Evolutionary conservation across 2,113 vertebrate species (phyloP).

Genomic region (Acanthochromis polyacanthus): DNA sequence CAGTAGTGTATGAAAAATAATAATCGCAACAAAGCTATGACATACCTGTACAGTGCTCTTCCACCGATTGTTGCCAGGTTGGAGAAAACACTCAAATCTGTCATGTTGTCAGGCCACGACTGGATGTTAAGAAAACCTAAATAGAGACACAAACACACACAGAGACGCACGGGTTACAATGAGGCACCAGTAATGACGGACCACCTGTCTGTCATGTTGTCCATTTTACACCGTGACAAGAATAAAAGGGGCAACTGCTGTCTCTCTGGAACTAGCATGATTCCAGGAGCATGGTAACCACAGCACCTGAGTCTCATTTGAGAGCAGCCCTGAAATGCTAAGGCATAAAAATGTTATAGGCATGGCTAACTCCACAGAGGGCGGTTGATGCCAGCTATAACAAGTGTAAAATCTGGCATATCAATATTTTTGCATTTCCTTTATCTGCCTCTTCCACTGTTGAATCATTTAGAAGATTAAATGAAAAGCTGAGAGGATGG

Average conservation of each 20-base stretch:
- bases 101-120: conserved; percentile 98
- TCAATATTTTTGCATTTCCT: conserved; percentile 71
- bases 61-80: conserved; percentile 96
- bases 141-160: conserved; percentile 45
- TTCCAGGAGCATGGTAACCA: conserved; percentile 19
- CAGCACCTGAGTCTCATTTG: conserved; percentile 50
- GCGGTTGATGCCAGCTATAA: conserved; percentile 30
- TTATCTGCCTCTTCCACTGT: conserved; percentile 39
- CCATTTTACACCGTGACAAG: conserved; percentile 42
- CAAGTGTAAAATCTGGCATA: conserved; percentile 41
- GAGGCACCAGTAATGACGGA: conserved; percentile 35
- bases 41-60: conserved; percentile 95
- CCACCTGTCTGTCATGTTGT: conserved; percentile 40
- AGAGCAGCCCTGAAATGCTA: conserved; percentile 21
- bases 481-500: conserved; percentile 71
- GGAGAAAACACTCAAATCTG: conserved; percentile 96
- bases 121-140: conserved; percentile 97
- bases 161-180: conserved; percentile 44
- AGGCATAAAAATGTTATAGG: conserved; percentile 14
- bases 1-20: not conserved
- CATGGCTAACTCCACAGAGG: conserved; percentile 2
- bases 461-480: conserved; percentile 78
- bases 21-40: conserved; percentile 39
- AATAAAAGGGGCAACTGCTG: conserved; percentile 25
- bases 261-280: conserved; percentile 40